Conservation (phyloP, 2,797 vertebrate genomes). For the Artibeus jamaicensis region DNA sequence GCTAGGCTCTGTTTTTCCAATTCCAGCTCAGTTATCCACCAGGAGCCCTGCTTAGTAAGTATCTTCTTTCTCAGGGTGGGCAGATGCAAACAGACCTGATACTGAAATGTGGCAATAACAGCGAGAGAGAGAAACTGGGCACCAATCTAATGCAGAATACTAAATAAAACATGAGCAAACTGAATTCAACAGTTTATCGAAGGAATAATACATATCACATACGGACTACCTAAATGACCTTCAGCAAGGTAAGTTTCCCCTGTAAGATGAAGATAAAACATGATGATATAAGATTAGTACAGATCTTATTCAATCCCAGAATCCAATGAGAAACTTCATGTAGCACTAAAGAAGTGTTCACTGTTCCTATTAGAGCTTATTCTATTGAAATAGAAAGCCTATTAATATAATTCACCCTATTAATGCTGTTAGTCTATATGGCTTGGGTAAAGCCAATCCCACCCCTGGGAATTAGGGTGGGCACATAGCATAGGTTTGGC, state of each 20-base stretch:
- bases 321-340: neutral
- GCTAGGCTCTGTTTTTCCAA: neutral
- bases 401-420: neutral
- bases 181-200: neutral
- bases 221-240: neutral
- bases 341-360: neutral
- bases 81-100: neutral
- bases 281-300: neutral
- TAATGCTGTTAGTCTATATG: neutral
- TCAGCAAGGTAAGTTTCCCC: neutral
- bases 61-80: neutral
- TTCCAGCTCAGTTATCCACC: neutral
- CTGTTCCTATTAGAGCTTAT: neutral
- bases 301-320: neutral
- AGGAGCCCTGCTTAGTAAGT: neutral
- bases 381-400: neutral
- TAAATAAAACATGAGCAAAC: neutral
- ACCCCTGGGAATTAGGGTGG: neutral
- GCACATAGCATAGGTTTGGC: neutral
- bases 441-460: neutral
- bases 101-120: neutral
- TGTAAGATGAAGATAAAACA: conserved; percentile 19
- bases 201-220: neutral
- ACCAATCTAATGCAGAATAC: neutral
- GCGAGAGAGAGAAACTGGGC: neutral